A percentile compares a stretch with the other conserved stretches of the same genome.
These are phyloP conservation scores for Actinostola sp. DNA, from an alignment of 92 coral and sea anemone species.

Conservation along the genomic window DNA sequence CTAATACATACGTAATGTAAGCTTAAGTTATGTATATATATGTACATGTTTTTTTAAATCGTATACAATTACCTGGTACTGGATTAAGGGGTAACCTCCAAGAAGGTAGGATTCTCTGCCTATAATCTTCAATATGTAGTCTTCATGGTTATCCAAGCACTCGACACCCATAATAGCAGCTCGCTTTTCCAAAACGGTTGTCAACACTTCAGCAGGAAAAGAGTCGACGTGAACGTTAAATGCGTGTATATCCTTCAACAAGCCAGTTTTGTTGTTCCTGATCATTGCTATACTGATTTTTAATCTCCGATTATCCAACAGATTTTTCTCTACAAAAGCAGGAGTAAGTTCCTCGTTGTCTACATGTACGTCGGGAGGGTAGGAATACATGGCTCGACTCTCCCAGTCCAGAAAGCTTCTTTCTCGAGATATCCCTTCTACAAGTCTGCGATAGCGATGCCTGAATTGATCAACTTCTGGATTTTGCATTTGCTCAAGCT, in stretches of 20 bases:
- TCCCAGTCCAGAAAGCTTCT: conserved; percentile 83
- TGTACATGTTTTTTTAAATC: no score
- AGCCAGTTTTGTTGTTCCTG: conserved; percentile 71
- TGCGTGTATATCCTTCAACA: conserved; percentile 71
- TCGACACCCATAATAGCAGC: conserved; percentile 72
- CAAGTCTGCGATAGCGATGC: conserved; percentile 69
- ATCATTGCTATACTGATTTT: conserved; percentile 74
- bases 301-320: conserved; percentile 79
- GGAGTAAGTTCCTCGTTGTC: conserved; percentile 62
- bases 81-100: conserved; percentile 75
- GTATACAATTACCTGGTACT: conserved; percentile 96
- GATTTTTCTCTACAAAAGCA: conserved; percentile 60
- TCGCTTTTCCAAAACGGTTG: conserved; percentile 65
- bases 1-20: no score
- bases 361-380: conserved; percentile 85
- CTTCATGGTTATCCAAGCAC: conserved; percentile 69
- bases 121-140: conserved; percentile 84
- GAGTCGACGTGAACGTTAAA: conserved; percentile 80
- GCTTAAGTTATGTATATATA: no score
- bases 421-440: conserved; percentile 68
- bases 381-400: conserved; percentile 84
- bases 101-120: conserved; percentile 85
- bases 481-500: conserved; percentile 81
- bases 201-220: conserved; percentile 68
- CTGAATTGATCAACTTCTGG: conserved; percentile 88